Evolutionary conservation across 1,140 invertebrate genomes (phyloP), one percentile per base, ranked within the genome.

Genomic region (Drosophila cardini): DNA sequence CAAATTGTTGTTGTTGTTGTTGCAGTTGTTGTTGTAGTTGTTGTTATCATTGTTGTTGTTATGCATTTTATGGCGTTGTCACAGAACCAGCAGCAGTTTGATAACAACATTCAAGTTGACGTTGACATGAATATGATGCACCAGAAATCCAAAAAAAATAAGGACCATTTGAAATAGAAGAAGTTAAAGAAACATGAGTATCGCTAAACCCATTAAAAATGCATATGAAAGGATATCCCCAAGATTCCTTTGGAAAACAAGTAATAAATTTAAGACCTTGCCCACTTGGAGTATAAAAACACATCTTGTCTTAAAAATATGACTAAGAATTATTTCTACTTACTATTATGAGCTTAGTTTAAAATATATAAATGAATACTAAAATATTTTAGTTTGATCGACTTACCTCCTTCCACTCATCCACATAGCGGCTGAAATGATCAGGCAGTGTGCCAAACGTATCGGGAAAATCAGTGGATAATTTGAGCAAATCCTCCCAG

Each of bases 401-500:
- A 92, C 74, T 72, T 45, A 92, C 91, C 91, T 93, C 91, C 90
- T 95, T 95, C 97, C 97, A 98, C 0, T 93, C 90, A 1, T 93
- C 81, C 1, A 94, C 82, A 67, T 94, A 91, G 9, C 91, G 92
- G 34, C 94, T 92, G 9, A 98, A 94, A 50, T 97, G 93, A 65
- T 95, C 93, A 0, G 95, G 94, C 13, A 98, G 87, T 32, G 91
- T 81, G 3, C 90, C 92, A 92, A 98, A 98, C 1, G 90, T 79
- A 0, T 95, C 93, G 0, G 94, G 93, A 85, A 97, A 97, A 78
- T 96, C 95, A 4, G 85, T 91, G 2, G 94, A 92, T 15, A 98
- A 85, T 86, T 96, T 96, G 1, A 96, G 92, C 67, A 97, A 92
- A 92, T 98, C 96, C 90, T 96, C 95, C 97, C 97, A 98, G 48